These are phyloP conservation scores for Ataeniobius toweri DNA, from an alignment of 2,797 vertebrate species.

Conservation along the genomic window DNA sequence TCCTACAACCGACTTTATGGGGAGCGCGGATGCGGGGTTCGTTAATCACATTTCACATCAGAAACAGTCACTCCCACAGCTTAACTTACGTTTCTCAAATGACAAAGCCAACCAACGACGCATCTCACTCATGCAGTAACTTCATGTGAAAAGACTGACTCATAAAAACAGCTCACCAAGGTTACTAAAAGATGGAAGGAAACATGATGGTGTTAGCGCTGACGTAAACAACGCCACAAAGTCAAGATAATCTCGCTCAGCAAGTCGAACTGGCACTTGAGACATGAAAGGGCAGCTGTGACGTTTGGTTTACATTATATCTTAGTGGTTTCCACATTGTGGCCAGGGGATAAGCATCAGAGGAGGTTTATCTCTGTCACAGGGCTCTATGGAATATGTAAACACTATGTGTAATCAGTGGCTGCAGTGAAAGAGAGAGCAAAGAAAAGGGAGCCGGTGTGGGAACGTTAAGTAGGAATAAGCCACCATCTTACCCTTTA, in stretches of 20 bases:
- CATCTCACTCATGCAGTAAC: background rate
- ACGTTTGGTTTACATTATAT: slow-evolving; percentile 80
- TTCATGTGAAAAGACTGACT: slow-evolving; percentile 23
- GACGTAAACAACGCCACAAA: slow-evolving; percentile 60
- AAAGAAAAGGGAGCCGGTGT: slow-evolving; percentile 29
- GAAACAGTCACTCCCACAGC: slow-evolving; percentile 51
- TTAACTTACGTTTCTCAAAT: slow-evolving; percentile 48
- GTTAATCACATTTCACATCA: slow-evolving; percentile 75
- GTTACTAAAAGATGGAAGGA: slow-evolving; percentile 24
- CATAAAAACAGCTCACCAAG: slow-evolving; percentile 26
- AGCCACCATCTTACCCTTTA: slow-evolving; percentile 57
- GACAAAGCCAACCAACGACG: background rate
- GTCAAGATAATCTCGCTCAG: slow-evolving; percentile 62
- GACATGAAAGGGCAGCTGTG: slow-evolving; percentile 78
- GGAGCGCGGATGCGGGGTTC: slow-evolving; percentile 51
- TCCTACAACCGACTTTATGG: slow-evolving; percentile 65
- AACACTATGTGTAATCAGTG: slow-evolving; percentile 79
- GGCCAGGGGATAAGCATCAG: slow-evolving; percentile 82
- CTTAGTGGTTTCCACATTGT: slow-evolving; percentile 81
- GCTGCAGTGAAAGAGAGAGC: slow-evolving; percentile 61
- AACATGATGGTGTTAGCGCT: slow-evolving; percentile 37
- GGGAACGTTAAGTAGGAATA: slow-evolving; percentile 63
- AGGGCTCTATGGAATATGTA: slow-evolving; percentile 81
- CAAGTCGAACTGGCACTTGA: slow-evolving; percentile 73
- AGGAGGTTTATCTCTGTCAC: slow-evolving; percentile 79